Percentiles rank a stretch among this genome's conserved stretches.
phyloP scores from a whole-genome alignment of 2,113 vertebrate genomes.

The Crypturellus undulatus region DNA sequence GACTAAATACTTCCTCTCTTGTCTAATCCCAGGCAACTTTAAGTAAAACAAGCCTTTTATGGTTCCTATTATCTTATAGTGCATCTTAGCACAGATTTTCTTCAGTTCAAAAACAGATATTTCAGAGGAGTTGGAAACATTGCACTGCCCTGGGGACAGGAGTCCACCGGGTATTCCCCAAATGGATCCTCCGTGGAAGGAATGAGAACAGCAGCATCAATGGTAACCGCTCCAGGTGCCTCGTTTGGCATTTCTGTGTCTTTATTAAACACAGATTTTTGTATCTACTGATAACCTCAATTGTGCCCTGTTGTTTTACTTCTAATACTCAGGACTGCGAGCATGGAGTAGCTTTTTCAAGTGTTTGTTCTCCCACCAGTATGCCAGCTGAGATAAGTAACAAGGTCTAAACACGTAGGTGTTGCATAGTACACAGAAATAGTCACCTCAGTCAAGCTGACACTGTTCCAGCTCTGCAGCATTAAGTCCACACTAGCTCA shows the following conservation, averaged over 20 bases:
- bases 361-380: neutral
- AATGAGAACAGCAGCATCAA: neutral
- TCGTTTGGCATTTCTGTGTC: neutral
- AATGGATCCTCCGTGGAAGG: neutral
- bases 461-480: neutral
- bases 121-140: neutral
- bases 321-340: neutral
- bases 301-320: neutral
- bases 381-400: conserved; percentile 10
- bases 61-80: neutral
- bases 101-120: neutral
- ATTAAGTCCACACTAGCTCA: neutral
- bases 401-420: neutral
- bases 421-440: neutral
- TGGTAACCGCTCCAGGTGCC: neutral
- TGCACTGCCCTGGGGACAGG: neutral
- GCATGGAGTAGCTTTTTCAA: neutral
- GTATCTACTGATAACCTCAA: neutral
- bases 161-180: neutral
- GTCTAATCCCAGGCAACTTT: neutral
- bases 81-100: neutral
- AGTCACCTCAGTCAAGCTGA: conserved; percentile 1
- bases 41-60: neutral
- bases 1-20: neutral
- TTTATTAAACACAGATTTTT: neutral